Evolutionary conservation across 2,113 vertebrate genomes (phyloP).

Genomic region (Boleophthalmus pectinirostris): DNA sequence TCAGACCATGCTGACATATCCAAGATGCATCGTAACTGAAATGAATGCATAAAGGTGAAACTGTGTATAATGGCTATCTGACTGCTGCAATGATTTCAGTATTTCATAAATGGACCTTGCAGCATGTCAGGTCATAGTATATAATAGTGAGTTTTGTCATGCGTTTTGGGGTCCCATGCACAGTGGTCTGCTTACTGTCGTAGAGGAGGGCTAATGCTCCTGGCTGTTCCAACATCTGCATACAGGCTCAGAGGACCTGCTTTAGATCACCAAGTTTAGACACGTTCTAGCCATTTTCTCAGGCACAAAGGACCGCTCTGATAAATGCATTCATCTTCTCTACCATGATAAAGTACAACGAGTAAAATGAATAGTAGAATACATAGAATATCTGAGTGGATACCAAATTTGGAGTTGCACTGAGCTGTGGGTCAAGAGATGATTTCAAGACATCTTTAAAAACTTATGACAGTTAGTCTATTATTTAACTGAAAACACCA

Average conservation of each 20-base stretch:
- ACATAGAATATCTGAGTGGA: no score
- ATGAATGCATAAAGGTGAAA: neutral
- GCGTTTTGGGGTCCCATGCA: conserved; percentile 20
- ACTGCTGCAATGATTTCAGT: neutral
- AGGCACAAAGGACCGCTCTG: conserved; percentile 36
- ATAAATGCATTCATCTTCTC: conserved; percentile 11
- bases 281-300: conserved; percentile 37
- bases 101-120: neutral
- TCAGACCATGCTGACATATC: neutral
- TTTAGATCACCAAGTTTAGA: conserved; percentile 56
- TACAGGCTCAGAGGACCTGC: conserved; percentile 52
- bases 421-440: no score
- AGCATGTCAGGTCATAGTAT: neutral
- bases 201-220: conserved; percentile 29
- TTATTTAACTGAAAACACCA: no score
- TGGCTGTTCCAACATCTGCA: conserved; percentile 26
- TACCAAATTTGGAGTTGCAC: no score
- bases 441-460: no score
- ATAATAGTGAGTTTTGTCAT: conserved; percentile 5
- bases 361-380: neutral
- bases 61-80: neutral
- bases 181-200: conserved; percentile 63
- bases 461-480: no score
- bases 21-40: neutral
- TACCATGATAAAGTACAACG: neutral